phyloP scores from a whole-genome alignment of 2,113 vertebrate species.

The Cinclus cinclus region DNA sequence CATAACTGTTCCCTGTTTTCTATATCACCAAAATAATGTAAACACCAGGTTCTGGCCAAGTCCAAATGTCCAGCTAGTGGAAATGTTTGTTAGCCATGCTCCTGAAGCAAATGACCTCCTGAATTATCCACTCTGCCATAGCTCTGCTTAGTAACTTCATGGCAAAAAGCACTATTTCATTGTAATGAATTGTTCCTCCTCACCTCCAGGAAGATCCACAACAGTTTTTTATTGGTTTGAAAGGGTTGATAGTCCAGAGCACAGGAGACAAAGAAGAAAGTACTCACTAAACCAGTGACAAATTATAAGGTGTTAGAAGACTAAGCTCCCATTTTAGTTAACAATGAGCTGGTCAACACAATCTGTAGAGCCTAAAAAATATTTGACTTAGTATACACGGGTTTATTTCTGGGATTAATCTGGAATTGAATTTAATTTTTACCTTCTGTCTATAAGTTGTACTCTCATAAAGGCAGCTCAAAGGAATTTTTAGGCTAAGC shows the following conservation, averaged over 20 bases:
- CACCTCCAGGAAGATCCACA: background rate
- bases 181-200: background rate
- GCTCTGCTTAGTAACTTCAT: background rate
- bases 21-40: background rate
- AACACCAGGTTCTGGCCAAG: background rate
- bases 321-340: background rate
- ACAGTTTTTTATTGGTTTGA: background rate
- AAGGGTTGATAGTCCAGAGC: background rate
- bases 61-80: background rate
- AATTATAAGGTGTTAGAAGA: background rate
- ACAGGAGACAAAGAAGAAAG: background rate
- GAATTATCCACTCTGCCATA: background rate
- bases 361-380: background rate
- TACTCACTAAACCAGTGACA: background rate
- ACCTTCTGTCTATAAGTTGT: background rate
- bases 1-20: background rate
- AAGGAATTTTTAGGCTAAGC: background rate
- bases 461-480: background rate
- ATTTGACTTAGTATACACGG: background rate
- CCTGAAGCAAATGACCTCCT: slow-evolving; percentile 9
- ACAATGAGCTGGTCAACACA: background rate
- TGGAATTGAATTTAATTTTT: background rate
- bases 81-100: background rate
- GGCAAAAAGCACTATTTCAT: background rate
- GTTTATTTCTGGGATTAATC: background rate